Evolutionary conservation across 2,888 invertebrate genomes (phyloP), one percentile per base, ranked within the genome.

Genomic region (Ornithoptera priamus): DNA sequence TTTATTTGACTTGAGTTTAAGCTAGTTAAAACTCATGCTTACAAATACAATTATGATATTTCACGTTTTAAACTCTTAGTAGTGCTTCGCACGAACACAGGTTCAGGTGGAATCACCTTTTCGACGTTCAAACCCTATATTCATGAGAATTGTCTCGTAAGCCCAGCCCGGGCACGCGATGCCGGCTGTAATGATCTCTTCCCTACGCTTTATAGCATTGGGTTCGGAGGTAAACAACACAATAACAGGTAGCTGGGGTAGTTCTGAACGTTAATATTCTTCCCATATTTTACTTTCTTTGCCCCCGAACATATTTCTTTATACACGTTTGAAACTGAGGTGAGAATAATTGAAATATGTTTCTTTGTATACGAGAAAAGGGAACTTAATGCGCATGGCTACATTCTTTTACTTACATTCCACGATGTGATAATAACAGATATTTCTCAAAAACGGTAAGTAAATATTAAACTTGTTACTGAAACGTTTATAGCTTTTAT

Each of bases 81-180:
- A n/a, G 22, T 42, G 58, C n/a, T 46, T 65, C 17, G 17, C 18
- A 65, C 59, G 46, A 46, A 59, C 59, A 59, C 46, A 58, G 18
- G 5, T 59, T 46, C 57, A 30, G 22, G 17, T 39, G 57, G n/a
- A 67, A 62, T 67, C 62, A 67, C 53, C 67, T 56, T 57, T 42
- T 24, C 42, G 50, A 56, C 62, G 67, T 57, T 62, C 39, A 62
- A 46, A 62, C 36, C 42, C 18, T 67, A 39, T 59, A 66, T 67
- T 67, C 67, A 67, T 56, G 67, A 57, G 62, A 42, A 67, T 62
- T 58, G 30, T 46, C 53, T 62, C 67, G 50, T 22, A 56, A 61
- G 62, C 56, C 22, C 36, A 24, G 65, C 24, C n/a, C 67, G 42
- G 62, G 46, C 67, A 67, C 67, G 67, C 67, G 67, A 67, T 62